Percentiles rank a stretch among this genome's conserved stretches.
Conservation (phyloP, 2,888 invertebrate species). For the Chydorus sphaericus region DNA sequence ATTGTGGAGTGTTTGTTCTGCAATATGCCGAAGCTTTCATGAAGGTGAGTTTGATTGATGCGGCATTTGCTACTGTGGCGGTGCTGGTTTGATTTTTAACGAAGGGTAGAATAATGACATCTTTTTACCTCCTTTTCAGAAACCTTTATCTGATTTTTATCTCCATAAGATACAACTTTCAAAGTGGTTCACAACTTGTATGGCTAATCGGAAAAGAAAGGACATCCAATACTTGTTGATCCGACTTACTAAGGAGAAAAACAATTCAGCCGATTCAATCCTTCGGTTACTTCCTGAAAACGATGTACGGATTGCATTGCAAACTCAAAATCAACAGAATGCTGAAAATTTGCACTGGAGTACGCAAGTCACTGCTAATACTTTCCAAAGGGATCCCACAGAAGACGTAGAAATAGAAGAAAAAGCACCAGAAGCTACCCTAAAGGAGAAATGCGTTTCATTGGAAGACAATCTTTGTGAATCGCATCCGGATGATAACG, state of each 20-base stretch:
- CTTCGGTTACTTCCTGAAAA: neutral
- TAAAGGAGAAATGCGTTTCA: no score
- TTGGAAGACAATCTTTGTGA: no score
- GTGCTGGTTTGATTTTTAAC: no score
- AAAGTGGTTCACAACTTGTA: neutral
- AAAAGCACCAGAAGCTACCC: no score
- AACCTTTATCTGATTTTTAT: neutral
- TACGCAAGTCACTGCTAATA: no score
- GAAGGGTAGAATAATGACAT: no score
- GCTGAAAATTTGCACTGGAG: no score
- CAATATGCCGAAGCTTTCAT: constrained; percentile 96
- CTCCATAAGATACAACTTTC: neutral
- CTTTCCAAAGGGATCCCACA: no score
- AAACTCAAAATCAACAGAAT: no score
- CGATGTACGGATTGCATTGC: neutral
- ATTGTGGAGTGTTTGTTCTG: constrained; percentile 88
- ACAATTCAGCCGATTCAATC: neutral
- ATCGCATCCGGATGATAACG: no score
- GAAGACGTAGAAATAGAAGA: no score
- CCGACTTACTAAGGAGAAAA: neutral
- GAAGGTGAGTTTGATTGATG: constrained; percentile 38
- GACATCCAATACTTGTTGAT: neutral
- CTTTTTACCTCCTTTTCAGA: no score
- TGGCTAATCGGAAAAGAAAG: neutral
- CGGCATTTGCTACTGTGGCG: neutral